phyloP scores from a whole-genome alignment of 2,797 vertebrate genomes.

The Ispidina lecontei region DNA sequence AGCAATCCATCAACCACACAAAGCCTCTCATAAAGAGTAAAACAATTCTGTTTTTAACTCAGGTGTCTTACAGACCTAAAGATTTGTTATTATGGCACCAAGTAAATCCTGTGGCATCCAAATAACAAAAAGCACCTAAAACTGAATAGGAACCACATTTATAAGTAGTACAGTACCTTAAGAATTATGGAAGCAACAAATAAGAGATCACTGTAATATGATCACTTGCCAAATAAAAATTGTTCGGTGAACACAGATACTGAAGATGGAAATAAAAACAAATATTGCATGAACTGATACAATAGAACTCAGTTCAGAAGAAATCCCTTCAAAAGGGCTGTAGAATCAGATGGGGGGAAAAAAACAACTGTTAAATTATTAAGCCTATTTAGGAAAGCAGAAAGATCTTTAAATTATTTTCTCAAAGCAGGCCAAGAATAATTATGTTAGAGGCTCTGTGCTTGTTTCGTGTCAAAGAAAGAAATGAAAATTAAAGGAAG shows the following conservation, averaged over 20 bases:
- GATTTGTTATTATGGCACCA: neutral
- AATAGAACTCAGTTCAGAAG: neutral
- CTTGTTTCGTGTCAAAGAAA: neutral
- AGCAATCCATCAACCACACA: neutral
- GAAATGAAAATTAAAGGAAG: neutral
- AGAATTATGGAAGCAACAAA: neutral
- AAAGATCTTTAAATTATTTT: neutral
- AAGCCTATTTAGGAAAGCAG: neutral
- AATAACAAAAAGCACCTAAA: neutral
- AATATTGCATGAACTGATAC: neutral
- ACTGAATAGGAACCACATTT: neutral
- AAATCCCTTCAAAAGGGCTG: neutral
- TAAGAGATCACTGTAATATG: neutral
- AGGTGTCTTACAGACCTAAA: neutral
- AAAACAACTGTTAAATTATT: neutral
- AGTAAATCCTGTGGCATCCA: neutral
- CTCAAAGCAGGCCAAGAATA: neutral
- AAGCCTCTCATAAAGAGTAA: neutral
- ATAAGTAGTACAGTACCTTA: neutral
- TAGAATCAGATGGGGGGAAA: neutral
- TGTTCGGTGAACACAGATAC: neutral
- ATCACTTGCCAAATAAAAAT: neutral
- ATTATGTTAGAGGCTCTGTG: neutral
- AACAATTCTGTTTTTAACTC: neutral
- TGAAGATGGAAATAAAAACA: neutral